Evolutionary conservation across 2,113 vertebrate genomes (phyloP).

Genomic region (Gymnogyps californianus): DNA sequence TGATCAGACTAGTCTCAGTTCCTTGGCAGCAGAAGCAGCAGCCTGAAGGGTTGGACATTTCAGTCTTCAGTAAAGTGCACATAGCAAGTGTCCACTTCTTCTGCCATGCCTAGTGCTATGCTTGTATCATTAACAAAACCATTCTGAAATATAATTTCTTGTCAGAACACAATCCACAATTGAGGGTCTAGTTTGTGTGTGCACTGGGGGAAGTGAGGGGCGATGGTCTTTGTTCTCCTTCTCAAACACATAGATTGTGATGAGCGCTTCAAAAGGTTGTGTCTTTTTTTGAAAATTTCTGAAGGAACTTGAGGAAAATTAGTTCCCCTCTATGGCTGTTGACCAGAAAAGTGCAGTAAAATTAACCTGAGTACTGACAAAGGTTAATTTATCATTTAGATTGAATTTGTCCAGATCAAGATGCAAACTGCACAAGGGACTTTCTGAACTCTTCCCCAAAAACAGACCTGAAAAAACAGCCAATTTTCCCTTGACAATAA

Average conservation of each 20-base stretch:
- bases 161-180: not conserved
- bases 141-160: not conserved
- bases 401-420: not conserved
- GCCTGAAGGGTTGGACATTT: not conserved
- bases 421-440: not conserved
- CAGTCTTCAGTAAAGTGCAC: accelerated
- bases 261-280: not conserved
- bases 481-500: not conserved
- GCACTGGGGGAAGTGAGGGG: not conserved
- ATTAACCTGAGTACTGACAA: not conserved
- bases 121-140: not conserved
- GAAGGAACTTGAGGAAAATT: not conserved
- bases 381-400: not conserved
- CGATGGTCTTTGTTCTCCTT: accelerated
- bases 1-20: not conserved
- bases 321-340: not conserved
- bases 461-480: not conserved
- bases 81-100: not conserved
- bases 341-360: not conserved
- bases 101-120: not conserved
- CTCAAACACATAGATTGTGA: not conserved
- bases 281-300: not conserved
- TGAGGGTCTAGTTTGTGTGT: not conserved
- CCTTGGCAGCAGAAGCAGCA: not conserved
- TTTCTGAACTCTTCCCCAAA: not conserved